Base-by-base conservation (phyloP, 2,113 vertebrate species). In the Pachyramphus minor region DNA sequence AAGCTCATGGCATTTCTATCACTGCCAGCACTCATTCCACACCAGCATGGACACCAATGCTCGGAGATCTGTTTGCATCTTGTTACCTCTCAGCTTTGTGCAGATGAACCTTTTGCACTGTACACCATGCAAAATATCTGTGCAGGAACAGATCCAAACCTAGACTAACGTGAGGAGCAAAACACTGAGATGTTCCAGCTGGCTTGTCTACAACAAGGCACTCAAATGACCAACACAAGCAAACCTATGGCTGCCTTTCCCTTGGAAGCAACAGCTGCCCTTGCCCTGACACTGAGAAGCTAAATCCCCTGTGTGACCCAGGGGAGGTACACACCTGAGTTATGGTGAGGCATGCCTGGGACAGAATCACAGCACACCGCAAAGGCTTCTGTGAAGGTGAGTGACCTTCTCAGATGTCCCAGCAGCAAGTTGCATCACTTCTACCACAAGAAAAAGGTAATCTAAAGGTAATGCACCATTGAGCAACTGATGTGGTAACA, bases 161-260 rank as follows among this genome's bases (percentile, higher is more conserved):
- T n/a, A 25, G 25, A 58, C 13, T 5, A 19, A 52, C 0, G 0
- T 6, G 27, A 59, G 6, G 12, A 59, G n/a, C 13, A 59, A 49
- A 2, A 35, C 14, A 41, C 20, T 2, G 44, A 25, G 7, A 42
- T 5, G 25, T 31, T 76, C 52, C 41, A 31, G n/a, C 0, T 52
- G 35, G 44, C 33, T 14, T 28, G 20, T n/a, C 81, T 49, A 3
- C 13, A 75, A 28, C 21, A 76, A 22, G 33, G 52, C 20, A 37
- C 27, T 42, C 72, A 12, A 60, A 41, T 0, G 0, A 62, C 41
- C 35, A 55, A 41, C 37, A 33, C 7, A 8, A 55, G 39, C 58
- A 56, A 52, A 62, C 9, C 14, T 2, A 11, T 31, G 35, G 58
- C 16, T 25, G 41, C 31, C n/a, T 18, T 13, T 28, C 39, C 33